Evolutionary conservation across 2,888 invertebrate genomes (phyloP), one percentile per base, ranked within the genome.

Genomic region (Enchytraeus crypticus): DNA sequence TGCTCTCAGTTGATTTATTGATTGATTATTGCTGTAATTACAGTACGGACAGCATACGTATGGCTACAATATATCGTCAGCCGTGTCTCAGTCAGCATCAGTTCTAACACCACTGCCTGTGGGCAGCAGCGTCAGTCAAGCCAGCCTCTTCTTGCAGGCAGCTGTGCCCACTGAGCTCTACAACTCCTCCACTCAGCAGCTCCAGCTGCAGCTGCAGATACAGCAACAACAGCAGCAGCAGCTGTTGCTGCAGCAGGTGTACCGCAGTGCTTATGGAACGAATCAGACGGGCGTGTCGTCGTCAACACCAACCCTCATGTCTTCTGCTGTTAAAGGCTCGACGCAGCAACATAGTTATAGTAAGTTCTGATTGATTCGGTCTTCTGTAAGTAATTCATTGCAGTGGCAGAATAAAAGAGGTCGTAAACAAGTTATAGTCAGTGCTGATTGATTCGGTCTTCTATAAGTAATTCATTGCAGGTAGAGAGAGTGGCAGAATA

Each of bases 251-350:
- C 49, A 29, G 59, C 53, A 33, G 2, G 21, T 2, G 49, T 38
- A 38, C 38, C 8, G 38, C 11, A 38, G 18, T 38, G 54, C 60
- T 54, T 64, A 54, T 43, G 59, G 61, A 11, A 60, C 59, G 51
- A 54, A 53, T 34, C 64, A 64, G 53, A 62, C 45, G 38, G 90
- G 92, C 71, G 79, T 80, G 57, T 91, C 91, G 69, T 89, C 90
- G 45, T 88, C 90, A 66, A 88, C 89, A 65, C 88, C 90, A 62
- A 90, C 90, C 79, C 83, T 91, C 70, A 91, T 91, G 90, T 89
- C 90, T 4, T 87, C 89, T 43, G 87, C 88, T 63, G 89, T 90
- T 57, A 91, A 90, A 74, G 74, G 72, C 57, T 71, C 72, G 27
- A 38, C 61, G 3, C 57, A 47, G 30, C 64, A 58, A 43, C 65